Conservation (phyloP, 1,140 invertebrate genomes). For the Tetragonula clypearis region DNA sequence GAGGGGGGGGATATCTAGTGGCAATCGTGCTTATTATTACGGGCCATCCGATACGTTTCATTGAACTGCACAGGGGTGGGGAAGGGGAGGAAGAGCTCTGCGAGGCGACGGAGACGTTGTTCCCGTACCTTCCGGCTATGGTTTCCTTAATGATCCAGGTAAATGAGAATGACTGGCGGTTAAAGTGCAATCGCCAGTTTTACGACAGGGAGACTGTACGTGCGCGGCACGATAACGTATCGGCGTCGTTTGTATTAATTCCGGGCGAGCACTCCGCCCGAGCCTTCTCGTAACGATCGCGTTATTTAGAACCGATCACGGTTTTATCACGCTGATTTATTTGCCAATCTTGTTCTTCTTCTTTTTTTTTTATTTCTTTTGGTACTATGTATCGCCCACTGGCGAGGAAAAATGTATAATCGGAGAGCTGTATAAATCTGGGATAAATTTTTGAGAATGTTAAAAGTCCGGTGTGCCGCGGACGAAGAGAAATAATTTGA, state of each 20-base stretch:
- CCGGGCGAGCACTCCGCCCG: constrained; percentile 53
- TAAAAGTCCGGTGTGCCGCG: no score
- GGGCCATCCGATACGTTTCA: constrained; percentile 32
- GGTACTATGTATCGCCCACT: no score
- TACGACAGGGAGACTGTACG: constrained; percentile 63
- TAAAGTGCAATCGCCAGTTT: constrained; percentile 72
- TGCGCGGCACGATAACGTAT: constrained; percentile 68
- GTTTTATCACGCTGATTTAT: constrained; percentile 29
- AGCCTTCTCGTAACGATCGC: constrained; percentile 14
- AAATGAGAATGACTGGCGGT: constrained; percentile 74
- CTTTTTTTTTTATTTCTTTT: neutral
- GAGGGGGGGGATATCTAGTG: neutral
- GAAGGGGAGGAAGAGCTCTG: no score
- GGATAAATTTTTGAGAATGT: no score
- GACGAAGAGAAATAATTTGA: no score
- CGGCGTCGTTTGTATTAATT: constrained; percentile 67
- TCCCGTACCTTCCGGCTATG: constrained; percentile 28
- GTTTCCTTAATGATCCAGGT: constrained; percentile 69
- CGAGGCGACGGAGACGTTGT: neutral
- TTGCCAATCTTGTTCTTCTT: neutral
- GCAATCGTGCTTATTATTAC: constrained; percentile 52
- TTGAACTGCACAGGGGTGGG: constrained; percentile 17
- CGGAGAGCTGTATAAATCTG: no score
- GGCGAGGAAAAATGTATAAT: neutral
- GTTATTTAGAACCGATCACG: constrained; percentile 23